phyloP scores from a whole-genome alignment of 2,113 vertebrate genomes.

The Seriola quinqueradiata region DNA sequence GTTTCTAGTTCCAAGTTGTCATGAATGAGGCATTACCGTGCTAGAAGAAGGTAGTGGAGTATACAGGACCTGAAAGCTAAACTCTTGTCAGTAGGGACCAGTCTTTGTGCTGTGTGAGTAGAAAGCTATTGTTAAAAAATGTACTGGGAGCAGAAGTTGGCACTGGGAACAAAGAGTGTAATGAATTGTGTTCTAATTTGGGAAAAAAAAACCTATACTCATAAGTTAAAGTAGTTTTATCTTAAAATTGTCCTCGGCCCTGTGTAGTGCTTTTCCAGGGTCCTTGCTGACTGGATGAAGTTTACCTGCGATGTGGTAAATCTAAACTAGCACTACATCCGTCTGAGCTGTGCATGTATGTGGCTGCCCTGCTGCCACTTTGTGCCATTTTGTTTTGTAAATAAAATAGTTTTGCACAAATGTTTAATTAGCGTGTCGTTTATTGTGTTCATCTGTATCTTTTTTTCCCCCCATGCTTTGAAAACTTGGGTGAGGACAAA shows the following conservation, averaged over 20 bases:
- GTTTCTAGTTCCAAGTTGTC: conserved; percentile 13
- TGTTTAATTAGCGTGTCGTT: conserved; percentile 70
- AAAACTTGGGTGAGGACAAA: background rate
- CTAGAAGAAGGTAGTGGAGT: conserved; percentile 5
- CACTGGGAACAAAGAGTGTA: conserved; percentile 49
- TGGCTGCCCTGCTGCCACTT: conserved; percentile 92
- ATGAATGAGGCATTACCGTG: conserved; percentile 20
- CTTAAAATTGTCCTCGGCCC: conserved; percentile 27
- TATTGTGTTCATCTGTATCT: background rate
- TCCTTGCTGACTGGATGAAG: conserved; percentile 52
- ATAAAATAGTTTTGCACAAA: conserved; percentile 99
- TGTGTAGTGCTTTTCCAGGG: conserved; percentile 50
- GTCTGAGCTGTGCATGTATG: conserved; percentile 92
- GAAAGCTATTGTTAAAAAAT: conserved; percentile 3
- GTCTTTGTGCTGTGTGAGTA: conserved; percentile 19
- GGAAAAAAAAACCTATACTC: conserved; percentile 18
- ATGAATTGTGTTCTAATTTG: conserved; percentile 35
- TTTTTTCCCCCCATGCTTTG: too few species aligned
- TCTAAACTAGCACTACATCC: conserved; percentile 82
- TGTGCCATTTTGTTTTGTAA: conserved; percentile 99
- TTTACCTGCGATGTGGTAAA: conserved; percentile 74
- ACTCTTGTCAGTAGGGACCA: conserved; percentile 45
- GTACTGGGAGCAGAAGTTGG: conserved; percentile 18
- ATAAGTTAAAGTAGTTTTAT: conserved; percentile 51
- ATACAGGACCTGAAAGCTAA: conserved; percentile 17